Percentiles rank a stretch among this genome's conserved stretches.
These are phyloP conservation scores for Rhinichthys osculus DNA, from an alignment of 2,797 vertebrate genomes.

Conservation along the genomic window DNA sequence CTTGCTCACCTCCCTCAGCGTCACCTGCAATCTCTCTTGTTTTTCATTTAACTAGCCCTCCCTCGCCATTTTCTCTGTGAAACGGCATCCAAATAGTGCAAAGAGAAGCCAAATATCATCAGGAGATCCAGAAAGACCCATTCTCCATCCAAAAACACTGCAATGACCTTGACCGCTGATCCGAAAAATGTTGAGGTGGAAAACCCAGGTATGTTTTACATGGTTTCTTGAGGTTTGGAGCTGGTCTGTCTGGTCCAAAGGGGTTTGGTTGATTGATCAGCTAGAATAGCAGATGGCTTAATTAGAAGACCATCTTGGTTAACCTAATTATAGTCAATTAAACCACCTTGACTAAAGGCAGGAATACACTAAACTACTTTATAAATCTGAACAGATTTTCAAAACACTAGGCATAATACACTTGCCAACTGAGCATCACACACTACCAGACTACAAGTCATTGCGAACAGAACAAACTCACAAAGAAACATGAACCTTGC, in stretches of 20 bases:
- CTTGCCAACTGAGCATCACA: neutral
- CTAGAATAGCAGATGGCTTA: neutral
- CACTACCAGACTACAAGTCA: too few species aligned
- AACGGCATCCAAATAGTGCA: neutral
- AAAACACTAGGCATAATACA: neutral
- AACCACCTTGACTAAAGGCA: neutral
- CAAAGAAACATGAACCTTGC: neutral
- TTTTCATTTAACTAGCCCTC: neutral
- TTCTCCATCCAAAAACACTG: neutral
- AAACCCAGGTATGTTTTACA: neutral
- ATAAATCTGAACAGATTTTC: neutral
- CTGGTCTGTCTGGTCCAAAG: neutral
- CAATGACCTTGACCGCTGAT: neutral
- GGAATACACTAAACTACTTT: neutral
- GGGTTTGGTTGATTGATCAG: neutral
- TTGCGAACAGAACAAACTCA: too few species aligned
- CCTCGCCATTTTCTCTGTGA: neutral
- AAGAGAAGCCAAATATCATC: constrained; percentile 2
- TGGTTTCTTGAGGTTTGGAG: neutral
- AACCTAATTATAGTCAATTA: neutral
- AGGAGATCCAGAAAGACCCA: neutral
- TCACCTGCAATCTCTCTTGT: constrained; percentile 17
- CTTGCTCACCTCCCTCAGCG: constrained; percentile 1
- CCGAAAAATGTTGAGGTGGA: neutral
- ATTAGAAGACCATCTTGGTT: neutral